Evolutionary conservation across 2,888 invertebrate species (phyloP).

Genomic region (Melikaiella ostensackeni): DNA sequence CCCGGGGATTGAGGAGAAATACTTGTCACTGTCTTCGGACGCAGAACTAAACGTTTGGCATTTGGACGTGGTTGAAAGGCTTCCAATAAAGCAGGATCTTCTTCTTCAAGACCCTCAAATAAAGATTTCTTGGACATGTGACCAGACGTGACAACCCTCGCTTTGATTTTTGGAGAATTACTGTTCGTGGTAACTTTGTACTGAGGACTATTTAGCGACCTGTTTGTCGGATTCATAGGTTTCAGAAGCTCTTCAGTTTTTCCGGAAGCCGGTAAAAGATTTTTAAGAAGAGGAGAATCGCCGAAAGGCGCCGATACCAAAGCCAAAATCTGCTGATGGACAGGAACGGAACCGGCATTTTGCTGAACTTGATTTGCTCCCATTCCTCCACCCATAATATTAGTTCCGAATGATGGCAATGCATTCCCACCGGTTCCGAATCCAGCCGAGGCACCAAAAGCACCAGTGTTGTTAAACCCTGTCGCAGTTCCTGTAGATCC

Average conservation of each 20-base stretch:
- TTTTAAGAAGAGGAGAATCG: constrained; percentile 90
- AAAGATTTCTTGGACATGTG: constrained; percentile 82
- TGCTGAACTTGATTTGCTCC: constrained; percentile 69
- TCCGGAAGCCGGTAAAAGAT: constrained; percentile 80
- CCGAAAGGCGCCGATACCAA: constrained; percentile 91
- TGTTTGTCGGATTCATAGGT: constrained; percentile 85
- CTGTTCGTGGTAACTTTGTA: constrained; percentile 81
- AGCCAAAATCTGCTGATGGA: constrained; percentile 86
- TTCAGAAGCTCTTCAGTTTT: constrained; percentile 84
- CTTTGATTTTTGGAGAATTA: constrained; percentile 81
- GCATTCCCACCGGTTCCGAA: constrained; percentile 69
- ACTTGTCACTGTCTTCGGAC: constrained; percentile 77
- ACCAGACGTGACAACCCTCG: constrained; percentile 74
- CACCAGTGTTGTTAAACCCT: constrained; percentile 77
- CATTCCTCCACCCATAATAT: constrained; percentile 65
- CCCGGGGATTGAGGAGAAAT: constrained; percentile 33
- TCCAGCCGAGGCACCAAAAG: constrained; percentile 75
- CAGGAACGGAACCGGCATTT: constrained; percentile 73
- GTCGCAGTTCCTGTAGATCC: constrained; percentile 77
- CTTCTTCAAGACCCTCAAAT: constrained; percentile 92
- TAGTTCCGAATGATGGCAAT: constrained; percentile 64
- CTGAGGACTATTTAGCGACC: constrained; percentile 80
- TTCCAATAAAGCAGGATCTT: constrained; percentile 83
- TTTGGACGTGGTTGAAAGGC: constrained; percentile 80
- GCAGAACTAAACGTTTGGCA: constrained; percentile 86